Conservation (phyloP, 1,140 invertebrate genomes). For the Akabosia matsudoensis region DNA sequence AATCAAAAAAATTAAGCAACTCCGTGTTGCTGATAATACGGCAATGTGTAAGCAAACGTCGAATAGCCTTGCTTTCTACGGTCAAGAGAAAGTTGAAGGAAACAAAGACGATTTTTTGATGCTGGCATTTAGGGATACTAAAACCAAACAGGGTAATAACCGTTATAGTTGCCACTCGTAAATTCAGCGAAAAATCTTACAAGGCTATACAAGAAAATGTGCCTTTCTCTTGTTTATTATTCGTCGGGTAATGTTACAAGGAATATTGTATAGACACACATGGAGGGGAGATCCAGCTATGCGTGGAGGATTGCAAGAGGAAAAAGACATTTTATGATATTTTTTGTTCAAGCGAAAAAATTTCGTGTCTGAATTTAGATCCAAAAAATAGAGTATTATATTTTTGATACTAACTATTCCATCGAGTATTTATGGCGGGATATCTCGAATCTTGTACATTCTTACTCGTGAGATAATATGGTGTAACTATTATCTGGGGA, state of each 20-base stretch:
- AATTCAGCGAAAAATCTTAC: constrained; percentile 2
- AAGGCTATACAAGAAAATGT: neutral
- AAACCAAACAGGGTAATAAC: neutral
- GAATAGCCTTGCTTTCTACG: neutral
- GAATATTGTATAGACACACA: neutral
- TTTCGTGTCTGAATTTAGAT: no score
- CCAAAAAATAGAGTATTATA: no score
- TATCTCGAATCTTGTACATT: no score
- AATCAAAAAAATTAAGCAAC: neutral
- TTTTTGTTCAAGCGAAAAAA: no score
- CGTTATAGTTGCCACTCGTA: neutral
- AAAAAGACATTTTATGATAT: no score
- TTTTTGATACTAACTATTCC: no score
- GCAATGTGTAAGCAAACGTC: neutral
- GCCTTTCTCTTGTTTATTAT: neutral
- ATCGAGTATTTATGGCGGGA: no score
- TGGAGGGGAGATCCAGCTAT: neutral
- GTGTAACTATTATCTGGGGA: neutral
- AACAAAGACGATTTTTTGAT: neutral
- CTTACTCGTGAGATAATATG: no score
- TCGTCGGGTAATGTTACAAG: neutral
- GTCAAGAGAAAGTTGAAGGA: neutral
- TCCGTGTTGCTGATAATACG: neutral
- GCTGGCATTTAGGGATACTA: neutral
- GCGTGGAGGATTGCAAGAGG: no score